phyloP scores from a whole-genome alignment of 2,888 invertebrate species.

The Acleris literana region DNA sequence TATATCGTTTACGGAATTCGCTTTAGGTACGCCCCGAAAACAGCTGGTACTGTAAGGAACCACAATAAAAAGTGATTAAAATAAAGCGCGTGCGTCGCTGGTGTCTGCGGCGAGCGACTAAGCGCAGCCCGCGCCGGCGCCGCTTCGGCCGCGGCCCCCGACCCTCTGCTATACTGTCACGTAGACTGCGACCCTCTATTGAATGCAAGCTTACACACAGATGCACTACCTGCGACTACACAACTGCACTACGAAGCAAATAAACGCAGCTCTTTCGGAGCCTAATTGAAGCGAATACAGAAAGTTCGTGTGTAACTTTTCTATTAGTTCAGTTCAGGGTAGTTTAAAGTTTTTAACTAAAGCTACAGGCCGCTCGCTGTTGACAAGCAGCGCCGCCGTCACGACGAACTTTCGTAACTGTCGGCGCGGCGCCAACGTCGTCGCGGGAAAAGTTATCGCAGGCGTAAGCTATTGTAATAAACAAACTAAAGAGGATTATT shows the following conservation, averaged over 20 bases:
- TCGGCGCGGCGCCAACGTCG: constrained; percentile 2
- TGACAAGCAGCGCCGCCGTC: constrained; percentile 1
- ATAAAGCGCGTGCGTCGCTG: constrained; percentile 54
- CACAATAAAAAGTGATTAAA: constrained; percentile 71
- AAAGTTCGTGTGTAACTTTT: constrained; percentile 14
- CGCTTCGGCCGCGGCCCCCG: constrained; percentile 53
- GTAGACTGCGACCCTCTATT: constrained; percentile 46
- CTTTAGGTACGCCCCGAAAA: constrained; percentile 86
- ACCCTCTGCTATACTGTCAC: constrained; percentile 57
- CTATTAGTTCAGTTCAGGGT: constrained; percentile 25
- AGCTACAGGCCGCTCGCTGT: neutral
- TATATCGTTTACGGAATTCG: constrained; percentile 64
- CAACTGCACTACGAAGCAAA: neutral
- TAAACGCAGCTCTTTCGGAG: neutral
- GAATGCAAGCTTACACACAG: constrained; percentile 18
- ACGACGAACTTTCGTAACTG: neutral
- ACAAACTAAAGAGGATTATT: constrained; percentile 2
- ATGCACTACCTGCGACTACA: constrained; percentile 2
- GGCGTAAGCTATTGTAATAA: neutral
- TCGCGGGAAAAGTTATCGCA: neutral
- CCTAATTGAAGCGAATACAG: constrained; percentile 6
- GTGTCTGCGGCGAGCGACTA: constrained; percentile 39
- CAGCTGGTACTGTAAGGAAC: constrained; percentile 87
- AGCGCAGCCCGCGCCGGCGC: constrained; percentile 43
- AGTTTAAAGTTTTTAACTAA: constrained; percentile 4